phyloP scores from a whole-genome alignment of 2,797 vertebrate species.

The Eremophila alpestris region DNA sequence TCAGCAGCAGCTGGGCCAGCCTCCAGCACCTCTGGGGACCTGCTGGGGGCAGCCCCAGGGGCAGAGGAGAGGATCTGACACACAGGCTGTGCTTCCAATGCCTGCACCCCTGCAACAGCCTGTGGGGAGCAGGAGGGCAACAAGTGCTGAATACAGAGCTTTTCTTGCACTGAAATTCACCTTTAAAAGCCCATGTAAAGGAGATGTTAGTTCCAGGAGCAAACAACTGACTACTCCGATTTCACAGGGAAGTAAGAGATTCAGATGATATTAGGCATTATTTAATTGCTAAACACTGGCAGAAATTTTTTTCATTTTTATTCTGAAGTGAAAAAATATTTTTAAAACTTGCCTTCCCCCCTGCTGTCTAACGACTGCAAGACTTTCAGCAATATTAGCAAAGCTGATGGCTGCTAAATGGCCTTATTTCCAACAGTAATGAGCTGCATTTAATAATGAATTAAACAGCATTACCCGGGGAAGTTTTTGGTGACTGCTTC shows the following conservation, averaged over 20 bases:
- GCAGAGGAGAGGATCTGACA: neutral
- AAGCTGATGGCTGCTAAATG: conserved; percentile 59
- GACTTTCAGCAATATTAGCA: conserved; percentile 2
- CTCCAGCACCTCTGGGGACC: neutral
- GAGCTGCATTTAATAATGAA: conserved; percentile 69
- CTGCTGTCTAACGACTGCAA: neutral
- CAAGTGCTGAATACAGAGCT: neutral
- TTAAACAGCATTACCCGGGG: conserved; percentile 56
- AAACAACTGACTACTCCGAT: neutral
- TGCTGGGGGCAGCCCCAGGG: neutral
- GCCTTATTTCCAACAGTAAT: conserved; percentile 56
- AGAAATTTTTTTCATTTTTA: neutral
- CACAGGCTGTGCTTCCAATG: neutral
- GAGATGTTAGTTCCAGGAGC: neutral
- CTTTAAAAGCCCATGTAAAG: neutral
- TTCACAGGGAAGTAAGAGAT: neutral
- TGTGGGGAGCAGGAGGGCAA: neutral
- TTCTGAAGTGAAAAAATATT: neutral
- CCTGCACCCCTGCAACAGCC: neutral
- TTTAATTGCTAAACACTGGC: neutral
- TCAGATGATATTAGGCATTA: neutral
- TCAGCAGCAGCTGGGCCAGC: conserved; percentile 2
- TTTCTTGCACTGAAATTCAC: neutral
- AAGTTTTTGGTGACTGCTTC: conserved; percentile 54
- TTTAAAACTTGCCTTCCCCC: neutral